phyloP scores from a whole-genome alignment of 1,140 invertebrate species.

The Drosophila paulistorum region DNA sequence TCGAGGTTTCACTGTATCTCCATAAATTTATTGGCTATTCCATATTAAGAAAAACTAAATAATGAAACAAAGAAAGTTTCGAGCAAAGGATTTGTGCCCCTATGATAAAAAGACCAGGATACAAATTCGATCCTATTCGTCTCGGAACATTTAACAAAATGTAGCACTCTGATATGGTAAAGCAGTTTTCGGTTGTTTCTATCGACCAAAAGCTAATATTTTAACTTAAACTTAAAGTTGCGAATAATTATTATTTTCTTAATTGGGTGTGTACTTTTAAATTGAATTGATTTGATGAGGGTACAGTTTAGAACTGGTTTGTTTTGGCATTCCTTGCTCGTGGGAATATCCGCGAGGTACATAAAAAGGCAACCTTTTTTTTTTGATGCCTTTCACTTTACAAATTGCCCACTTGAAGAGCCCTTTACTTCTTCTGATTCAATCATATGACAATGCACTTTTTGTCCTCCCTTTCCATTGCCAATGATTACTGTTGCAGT shows the following conservation, averaged over 20 bases:
- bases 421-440: slow-evolving; percentile 55
- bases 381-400: slow-evolving; percentile 66
- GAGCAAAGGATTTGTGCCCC: too few relatives aligned
- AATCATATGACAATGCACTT: slow-evolving; percentile 66
- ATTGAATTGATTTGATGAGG: background rate
- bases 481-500: slow-evolving; percentile 23
- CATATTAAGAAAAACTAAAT: too few relatives aligned
- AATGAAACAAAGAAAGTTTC: too few relatives aligned
- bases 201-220: too few relatives aligned
- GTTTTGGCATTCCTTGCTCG: background rate
- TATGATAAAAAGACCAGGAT: too few relatives aligned
- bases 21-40: too few relatives aligned
- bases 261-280: background rate
- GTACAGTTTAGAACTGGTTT: background rate
- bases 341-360: slow-evolving; percentile 9
- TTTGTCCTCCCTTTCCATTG: slow-evolving; percentile 36
- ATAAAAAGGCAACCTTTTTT: slow-evolving; percentile 2
- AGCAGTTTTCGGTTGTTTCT: too few relatives aligned
- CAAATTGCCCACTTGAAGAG: slow-evolving; percentile 41
- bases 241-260: background rate
- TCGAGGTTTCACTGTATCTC: too few relatives aligned
- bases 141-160: too few relatives aligned
- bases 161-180: too few relatives aligned
- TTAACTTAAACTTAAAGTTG: background rate
- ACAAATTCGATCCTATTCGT: too few relatives aligned